phyloP scores from a whole-genome alignment of 2,113 vertebrate genomes.

The Leptosomus discolor region DNA sequence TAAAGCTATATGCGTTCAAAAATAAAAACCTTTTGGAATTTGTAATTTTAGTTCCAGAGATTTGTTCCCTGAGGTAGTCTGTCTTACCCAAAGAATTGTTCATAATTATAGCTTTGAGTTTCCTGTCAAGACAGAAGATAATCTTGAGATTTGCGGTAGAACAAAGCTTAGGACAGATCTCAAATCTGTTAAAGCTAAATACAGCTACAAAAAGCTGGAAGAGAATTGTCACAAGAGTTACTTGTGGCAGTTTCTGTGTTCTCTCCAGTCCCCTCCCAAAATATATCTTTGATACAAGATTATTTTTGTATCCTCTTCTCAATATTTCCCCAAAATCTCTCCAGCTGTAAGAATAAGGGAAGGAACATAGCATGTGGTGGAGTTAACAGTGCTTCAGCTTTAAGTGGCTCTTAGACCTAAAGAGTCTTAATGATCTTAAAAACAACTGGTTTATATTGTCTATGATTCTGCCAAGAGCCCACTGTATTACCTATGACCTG shows the following conservation, averaged over 20 bases:
- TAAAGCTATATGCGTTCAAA: not conserved
- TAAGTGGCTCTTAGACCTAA: not conserved
- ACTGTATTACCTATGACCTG: not conserved
- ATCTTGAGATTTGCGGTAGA: not conserved
- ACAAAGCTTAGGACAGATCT: not conserved
- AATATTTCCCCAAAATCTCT: not conserved
- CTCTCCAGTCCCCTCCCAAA: not conserved
- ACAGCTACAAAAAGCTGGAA: not conserved
- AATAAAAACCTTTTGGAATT: not conserved
- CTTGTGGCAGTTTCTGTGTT: not conserved
- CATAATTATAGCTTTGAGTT: not conserved
- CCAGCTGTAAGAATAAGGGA: not conserved
- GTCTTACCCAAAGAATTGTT: not conserved
- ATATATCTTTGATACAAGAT: fast-evolving
- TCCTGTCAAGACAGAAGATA: not conserved
- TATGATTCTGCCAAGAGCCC: not conserved
- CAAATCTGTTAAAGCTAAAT: not conserved
- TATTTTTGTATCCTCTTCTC: not conserved
- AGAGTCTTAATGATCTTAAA: not conserved
- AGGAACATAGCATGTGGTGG: fast-evolving
- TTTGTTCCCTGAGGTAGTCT: not conserved
- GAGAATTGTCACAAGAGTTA: not conserved
- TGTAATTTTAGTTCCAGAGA: not conserved
- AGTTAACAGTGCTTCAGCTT: not conserved
- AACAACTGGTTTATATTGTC: not conserved